A percentile compares a stretch with the other conserved stretches of the same genome.
These are phyloP conservation scores for Ursus arctos DNA, from an alignment of 2,113 vertebrate genomes.

Conservation along the genomic window DNA sequence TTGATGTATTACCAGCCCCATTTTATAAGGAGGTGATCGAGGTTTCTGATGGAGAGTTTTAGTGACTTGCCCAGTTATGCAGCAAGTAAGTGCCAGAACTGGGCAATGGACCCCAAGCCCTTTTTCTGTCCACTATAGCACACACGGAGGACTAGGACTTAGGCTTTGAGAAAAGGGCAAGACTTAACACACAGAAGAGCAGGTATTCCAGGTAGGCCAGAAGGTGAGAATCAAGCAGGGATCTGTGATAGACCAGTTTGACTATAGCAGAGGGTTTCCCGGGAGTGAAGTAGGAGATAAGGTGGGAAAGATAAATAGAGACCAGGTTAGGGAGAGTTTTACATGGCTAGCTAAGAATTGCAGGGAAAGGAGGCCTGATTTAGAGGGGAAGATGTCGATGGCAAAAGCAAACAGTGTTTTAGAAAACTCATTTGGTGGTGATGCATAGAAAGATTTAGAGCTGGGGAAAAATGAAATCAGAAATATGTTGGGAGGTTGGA, in stretches of 20 bases:
- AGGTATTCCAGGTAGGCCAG: neutral
- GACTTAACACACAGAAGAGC: neutral
- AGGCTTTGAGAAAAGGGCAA: neutral
- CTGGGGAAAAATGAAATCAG: neutral
- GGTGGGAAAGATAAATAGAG: neutral
- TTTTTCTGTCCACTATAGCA: neutral
- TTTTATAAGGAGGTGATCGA: neutral
- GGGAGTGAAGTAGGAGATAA: neutral
- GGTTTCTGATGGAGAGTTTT: neutral
- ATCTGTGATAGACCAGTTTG: neutral
- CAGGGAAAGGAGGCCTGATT: neutral
- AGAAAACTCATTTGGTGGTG: neutral
- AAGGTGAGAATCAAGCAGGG: neutral
- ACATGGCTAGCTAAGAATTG: neutral
- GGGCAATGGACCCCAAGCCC: neutral
- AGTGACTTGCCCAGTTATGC: neutral
- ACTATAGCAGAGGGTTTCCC: neutral
- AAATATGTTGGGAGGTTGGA: neutral
- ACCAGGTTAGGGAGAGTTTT: neutral
- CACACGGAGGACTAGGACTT: neutral
- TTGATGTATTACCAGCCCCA: neutral
- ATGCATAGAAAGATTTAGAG: neutral
- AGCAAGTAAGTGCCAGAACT: neutral
- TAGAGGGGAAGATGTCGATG: neutral
- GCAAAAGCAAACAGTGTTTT: neutral